These are phyloP conservation scores for Dicyrtoma fusca DNA, from an alignment of 2,888 invertebrate species.

Conservation along the genomic window DNA sequence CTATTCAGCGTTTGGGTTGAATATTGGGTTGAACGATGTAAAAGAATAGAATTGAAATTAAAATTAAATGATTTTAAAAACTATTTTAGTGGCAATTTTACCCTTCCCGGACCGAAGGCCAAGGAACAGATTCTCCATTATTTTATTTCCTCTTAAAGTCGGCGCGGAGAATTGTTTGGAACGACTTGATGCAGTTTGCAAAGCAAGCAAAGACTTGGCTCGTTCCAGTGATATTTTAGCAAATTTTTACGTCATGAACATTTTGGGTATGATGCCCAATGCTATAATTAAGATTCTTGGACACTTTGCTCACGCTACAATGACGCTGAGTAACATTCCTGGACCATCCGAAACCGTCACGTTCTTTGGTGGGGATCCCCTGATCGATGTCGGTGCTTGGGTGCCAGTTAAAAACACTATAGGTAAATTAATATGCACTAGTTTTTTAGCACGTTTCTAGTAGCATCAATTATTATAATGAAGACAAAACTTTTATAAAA, in stretches of 20 bases:
- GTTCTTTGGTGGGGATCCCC: slow-evolving; percentile 31
- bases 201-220: slow-evolving; percentile 29
- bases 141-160: slow-evolving; percentile 45
- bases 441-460: neutral
- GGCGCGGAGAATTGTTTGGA: slow-evolving; percentile 35
- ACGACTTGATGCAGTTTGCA: slow-evolving; percentile 39
- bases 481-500: too few relatives aligned
- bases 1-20: too few relatives aligned
- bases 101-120: slow-evolving; percentile 51
- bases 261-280: slow-evolving; percentile 38
- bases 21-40: too few relatives aligned
- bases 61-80: too few relatives aligned
- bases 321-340: slow-evolving; percentile 40
- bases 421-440: slow-evolving; percentile 35
- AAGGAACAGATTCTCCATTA: slow-evolving; percentile 51
- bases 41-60: too few relatives aligned
- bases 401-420: slow-evolving; percentile 42
- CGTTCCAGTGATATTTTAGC: slow-evolving; percentile 38
- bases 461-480: too few relatives aligned
- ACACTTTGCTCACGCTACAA: slow-evolving; percentile 41
- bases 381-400: slow-evolving; percentile 44
- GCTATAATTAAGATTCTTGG: slow-evolving; percentile 25
- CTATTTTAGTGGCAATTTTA: slow-evolving; percentile 44
- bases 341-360: slow-evolving; percentile 37
- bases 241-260: slow-evolving; percentile 33